phyloP scores from a whole-genome alignment of 2,888 invertebrate species.

The Erebia epiphron region DNA sequence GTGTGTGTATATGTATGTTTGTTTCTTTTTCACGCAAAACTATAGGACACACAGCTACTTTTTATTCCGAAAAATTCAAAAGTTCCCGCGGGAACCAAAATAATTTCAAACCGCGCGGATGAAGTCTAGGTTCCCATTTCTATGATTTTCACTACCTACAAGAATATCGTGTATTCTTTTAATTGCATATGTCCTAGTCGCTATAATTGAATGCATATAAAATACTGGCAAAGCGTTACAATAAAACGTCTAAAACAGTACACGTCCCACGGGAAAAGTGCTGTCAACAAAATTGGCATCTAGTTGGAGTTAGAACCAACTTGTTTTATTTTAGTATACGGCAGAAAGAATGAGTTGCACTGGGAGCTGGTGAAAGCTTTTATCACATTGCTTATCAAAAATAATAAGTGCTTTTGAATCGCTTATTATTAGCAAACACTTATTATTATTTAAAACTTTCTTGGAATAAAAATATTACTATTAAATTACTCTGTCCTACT shows the following conservation, averaged over 20 bases:
- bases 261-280: slow-evolving; percentile 34
- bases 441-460: too few species aligned
- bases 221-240: slow-evolving; percentile 4
- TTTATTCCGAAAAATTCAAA: too few species aligned
- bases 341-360: slow-evolving; percentile 51
- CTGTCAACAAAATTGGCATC: slow-evolving; percentile 66
- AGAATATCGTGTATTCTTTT: not conserved
- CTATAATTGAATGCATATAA: not conserved
- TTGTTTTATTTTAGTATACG: slow-evolving; percentile 66
- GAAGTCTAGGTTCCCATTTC: not conserved
- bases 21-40: too few species aligned
- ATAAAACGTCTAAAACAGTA: slow-evolving; percentile 25
- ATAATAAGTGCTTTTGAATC: too few species aligned
- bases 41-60: too few species aligned
- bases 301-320: slow-evolving; percentile 58
- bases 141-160: too few species aligned
- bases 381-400: not conserved
- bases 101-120: not conserved
- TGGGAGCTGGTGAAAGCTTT: not conserved
- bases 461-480: too few species aligned
- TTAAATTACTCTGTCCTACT: too few species aligned
- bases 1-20: too few species aligned
- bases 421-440: too few species aligned
- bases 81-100: not conserved
- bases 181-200: not conserved